A percentile compares a stretch with the other conserved stretches of the same genome.
Conservation (phyloP, 2,888 invertebrate genomes). For the Tachina grossa region DNA sequence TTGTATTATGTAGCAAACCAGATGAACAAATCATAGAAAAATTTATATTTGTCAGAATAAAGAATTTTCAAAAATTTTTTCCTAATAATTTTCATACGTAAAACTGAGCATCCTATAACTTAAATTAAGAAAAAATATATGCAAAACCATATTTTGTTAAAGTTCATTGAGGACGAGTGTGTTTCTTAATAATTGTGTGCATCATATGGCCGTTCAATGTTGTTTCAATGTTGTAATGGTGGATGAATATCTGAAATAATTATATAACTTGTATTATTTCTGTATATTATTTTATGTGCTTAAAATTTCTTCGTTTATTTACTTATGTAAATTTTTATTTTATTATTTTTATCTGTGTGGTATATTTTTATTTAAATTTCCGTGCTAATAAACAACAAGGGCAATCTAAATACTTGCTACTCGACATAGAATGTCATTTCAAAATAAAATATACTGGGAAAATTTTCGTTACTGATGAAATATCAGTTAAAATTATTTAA, state of each 20-base stretch:
- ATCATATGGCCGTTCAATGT: constrained; percentile 58
- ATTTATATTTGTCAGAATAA: no score
- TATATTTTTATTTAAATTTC: constrained; percentile 26
- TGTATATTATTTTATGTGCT: background rate
- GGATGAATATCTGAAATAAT: constrained; percentile 12
- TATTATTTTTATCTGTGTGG: constrained; percentile 16
- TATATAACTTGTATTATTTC: background rate
- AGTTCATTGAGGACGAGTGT: constrained; percentile 10
- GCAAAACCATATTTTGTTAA: constrained; percentile 30
- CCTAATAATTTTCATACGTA: background rate
- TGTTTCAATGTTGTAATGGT: constrained; percentile 64
- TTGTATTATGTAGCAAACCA: no score
- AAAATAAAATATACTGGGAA: background rate
- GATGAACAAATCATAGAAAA: no score
- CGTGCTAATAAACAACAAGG: constrained; percentile 70
- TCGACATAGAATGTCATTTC: background rate
- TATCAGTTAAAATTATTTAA: background rate
- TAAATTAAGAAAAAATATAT: background rate
- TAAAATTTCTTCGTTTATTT: no score
- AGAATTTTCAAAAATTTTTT: no score
- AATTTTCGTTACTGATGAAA: background rate
- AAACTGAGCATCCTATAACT: background rate
- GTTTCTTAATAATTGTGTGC: constrained; percentile 29
- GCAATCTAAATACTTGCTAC: constrained; percentile 63
- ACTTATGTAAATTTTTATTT: background rate